Evolutionary conservation across 2,113 vertebrate species (phyloP).

Genomic region (Sphyrna mokarran): DNA sequence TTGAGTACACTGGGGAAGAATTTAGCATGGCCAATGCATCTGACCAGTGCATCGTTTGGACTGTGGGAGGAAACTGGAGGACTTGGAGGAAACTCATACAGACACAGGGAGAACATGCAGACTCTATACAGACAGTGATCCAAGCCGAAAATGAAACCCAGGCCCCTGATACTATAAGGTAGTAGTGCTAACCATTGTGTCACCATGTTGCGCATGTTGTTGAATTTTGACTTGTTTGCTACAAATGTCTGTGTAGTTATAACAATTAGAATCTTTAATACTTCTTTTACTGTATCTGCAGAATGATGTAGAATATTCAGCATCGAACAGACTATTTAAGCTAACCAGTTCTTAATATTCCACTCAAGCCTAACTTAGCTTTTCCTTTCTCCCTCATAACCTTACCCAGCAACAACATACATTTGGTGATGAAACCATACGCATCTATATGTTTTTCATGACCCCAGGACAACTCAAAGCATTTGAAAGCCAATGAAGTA

Average conservation of each 20-base stretch:
- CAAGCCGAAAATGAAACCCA: too few relatives aligned
- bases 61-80: too few relatives aligned
- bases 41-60: too few relatives aligned
- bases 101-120: too few relatives aligned
- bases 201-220: neutral
- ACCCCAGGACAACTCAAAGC: neutral
- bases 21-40: too few relatives aligned
- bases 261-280: neutral
- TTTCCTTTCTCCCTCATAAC: neutral
- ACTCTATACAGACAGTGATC: too few relatives aligned
- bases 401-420: neutral
- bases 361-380: neutral
- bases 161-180: too few relatives aligned
- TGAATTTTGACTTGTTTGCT: neutral
- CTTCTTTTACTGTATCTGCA: neutral
- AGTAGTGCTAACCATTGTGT: too few relatives aligned
- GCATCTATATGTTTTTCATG: neutral
- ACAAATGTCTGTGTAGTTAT: neutral
- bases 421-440: neutral
- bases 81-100: too few relatives aligned
- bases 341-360: neutral
- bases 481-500: neutral
- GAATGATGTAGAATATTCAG: neutral
- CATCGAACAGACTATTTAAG: neutral
- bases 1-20: too few relatives aligned